phyloP scores from a whole-genome alignment of 2,797 vertebrate genomes.

The Thalassophryne amazonica region DNA sequence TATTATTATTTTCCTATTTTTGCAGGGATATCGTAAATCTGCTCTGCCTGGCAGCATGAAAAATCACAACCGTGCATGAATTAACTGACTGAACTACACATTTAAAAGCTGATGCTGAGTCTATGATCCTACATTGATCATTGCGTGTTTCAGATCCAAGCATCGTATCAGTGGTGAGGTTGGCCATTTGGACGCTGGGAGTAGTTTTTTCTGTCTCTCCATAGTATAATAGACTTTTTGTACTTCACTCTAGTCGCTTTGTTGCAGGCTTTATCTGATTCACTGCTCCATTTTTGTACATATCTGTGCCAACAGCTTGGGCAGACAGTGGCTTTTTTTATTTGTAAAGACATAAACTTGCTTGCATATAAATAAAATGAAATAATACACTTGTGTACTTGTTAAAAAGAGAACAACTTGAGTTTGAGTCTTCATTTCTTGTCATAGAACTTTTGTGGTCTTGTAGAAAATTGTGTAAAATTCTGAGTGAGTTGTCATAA shows the following conservation, averaged over 20 bases:
- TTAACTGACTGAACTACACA: slow-evolving; percentile 10
- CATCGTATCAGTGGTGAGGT: slow-evolving; percentile 7
- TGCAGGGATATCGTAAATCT: slow-evolving; percentile 2
- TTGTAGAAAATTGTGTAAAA: no score
- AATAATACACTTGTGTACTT: slow-evolving; percentile 94
- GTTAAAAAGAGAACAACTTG: slow-evolving; percentile 65
- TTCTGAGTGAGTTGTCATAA: no score
- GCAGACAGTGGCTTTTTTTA: slow-evolving; percentile 91
- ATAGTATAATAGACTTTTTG: slow-evolving; percentile 77
- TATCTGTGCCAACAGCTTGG: slow-evolving; percentile 97
- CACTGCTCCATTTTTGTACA: slow-evolving; percentile 89
- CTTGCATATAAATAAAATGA: slow-evolving; percentile 92
- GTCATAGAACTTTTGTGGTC: neutral
- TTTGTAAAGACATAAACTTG: slow-evolving; percentile 95
- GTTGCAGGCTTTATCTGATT: slow-evolving; percentile 92
- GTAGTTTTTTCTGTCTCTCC: slow-evolving; percentile 57
- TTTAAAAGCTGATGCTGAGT: slow-evolving; percentile 12
- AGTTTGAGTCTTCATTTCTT: slow-evolving; percentile 58
- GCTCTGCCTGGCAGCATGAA: slow-evolving; percentile 15
- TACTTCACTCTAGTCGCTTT: slow-evolving; percentile 95
- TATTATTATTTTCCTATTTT: no score
- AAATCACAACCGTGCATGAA: slow-evolving; percentile 33
- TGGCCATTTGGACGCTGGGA: slow-evolving; percentile 64
- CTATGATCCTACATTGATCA: slow-evolving; percentile 12
- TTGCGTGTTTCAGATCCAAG: slow-evolving; percentile 19